Evolutionary conservation across 2,113 vertebrate species (phyloP).

Genomic region (Probosciger aterrimus): DNA sequence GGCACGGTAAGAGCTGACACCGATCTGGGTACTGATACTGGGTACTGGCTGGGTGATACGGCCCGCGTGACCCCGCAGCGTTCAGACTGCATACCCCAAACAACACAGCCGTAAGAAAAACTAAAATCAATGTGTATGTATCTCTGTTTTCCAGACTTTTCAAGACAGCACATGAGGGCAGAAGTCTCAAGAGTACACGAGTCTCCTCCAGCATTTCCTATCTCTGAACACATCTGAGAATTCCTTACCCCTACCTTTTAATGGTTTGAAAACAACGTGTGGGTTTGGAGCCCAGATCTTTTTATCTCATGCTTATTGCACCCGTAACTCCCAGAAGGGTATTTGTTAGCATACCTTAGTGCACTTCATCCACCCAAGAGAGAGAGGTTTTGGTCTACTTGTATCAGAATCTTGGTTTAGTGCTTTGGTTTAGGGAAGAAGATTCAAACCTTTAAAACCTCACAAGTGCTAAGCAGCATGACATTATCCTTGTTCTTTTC

Average conservation of each 20-base stretch:
- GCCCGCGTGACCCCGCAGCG: accelerated
- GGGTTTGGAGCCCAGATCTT: background rate
- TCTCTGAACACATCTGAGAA: background rate
- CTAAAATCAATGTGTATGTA: too few relatives aligned
- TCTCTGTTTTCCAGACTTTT: background rate
- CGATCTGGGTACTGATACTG: background rate
- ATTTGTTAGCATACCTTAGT: background rate
- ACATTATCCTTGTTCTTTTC: background rate
- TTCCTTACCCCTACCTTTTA: background rate
- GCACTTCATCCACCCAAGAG: background rate
- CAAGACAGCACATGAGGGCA: background rate
- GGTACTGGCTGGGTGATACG: background rate
- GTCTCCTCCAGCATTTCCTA: background rate
- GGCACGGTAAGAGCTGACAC: accelerated
- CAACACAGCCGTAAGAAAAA: background rate
- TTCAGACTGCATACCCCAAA: background rate
- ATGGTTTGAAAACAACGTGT: background rate
- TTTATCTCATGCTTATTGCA: background rate
- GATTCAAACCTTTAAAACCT: background rate
- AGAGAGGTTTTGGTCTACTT: background rate
- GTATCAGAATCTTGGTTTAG: background rate
- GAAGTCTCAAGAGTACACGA: background rate
- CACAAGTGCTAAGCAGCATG: background rate
- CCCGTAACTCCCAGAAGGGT: background rate
- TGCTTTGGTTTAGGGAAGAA: background rate